Evolutionary conservation across 2,888 invertebrate genomes (phyloP), one percentile per base, ranked within the genome.

Genomic region (Allacma fusca): DNA sequence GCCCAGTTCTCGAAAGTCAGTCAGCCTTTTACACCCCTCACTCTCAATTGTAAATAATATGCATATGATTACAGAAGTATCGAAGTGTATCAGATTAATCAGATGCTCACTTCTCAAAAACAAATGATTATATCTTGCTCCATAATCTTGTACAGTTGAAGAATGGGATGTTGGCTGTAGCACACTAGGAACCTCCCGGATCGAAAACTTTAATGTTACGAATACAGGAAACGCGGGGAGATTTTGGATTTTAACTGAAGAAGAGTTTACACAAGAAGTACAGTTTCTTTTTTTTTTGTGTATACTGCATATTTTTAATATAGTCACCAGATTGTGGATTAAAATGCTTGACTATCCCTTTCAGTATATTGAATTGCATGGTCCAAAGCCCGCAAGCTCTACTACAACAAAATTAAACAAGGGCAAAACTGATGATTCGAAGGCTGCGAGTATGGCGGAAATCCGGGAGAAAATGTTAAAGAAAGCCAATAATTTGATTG

Each of bases 191-290:
- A 70, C 65, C n/a, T 59, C 77, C 0, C 24, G 77, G 24, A 57
- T 69, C 0, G 34, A 67, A 21, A 16, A 24, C 5, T 82, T 82
- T 78, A 78, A 81, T 71, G 44, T 82, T 40, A 78, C 57, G 19
- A 81, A 81, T 77, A 13, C 74, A 0, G 83, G 83, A 13, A 79
- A 79, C 1, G 67, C 57, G 16, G 83, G 79, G 1, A 69, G 82
- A 62, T 83, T 83, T 70, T 83, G 83, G 83, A 76, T 83, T 26
- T 62, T 83, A n/a, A 73, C 78, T 0, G 80, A 83, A 75, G 78
- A 78, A 29, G 81, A 83, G 59, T 82, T 83, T 67, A 43, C 19
- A n/a, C 76, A 80, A 7, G 76, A 82, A 67, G 81, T 81, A 69
- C 29, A 12, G n/a, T n/a, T n/a, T n/a, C n/a, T n/a, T n/a, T n/a